Conservation (phyloP, 1,140 invertebrate genomes). For the Zaprionus inermis region DNA sequence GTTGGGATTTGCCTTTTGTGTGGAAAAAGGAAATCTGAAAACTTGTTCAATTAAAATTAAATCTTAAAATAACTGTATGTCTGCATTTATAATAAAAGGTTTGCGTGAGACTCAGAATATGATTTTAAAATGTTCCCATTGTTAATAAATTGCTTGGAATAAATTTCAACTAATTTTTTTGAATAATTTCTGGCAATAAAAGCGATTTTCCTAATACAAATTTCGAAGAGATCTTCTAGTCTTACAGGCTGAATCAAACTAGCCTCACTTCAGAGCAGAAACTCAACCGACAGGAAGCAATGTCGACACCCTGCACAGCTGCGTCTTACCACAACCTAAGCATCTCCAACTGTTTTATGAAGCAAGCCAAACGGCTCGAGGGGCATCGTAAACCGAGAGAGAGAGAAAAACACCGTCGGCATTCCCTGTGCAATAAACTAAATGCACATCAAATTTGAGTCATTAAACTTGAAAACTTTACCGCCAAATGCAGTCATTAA, state of each 20-base stretch:
- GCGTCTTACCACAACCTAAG: not conserved
- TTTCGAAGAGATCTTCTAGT: not conserved
- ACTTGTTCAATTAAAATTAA: conserved; percentile 44
- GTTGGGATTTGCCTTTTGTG: conserved; percentile 8
- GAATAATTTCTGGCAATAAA: not conserved
- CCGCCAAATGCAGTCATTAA: conserved; percentile 76
- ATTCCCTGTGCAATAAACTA: conserved; percentile 37
- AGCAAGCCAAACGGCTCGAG: conserved; percentile 1
- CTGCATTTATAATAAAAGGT: not conserved
- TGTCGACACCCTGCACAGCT: not conserved
- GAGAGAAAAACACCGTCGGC: conserved; percentile 4
- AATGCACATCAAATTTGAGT: conserved; percentile 76
- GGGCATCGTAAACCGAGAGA: not conserved
- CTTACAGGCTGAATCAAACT: not conserved
- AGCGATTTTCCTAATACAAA: not conserved
- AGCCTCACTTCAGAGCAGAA: not conserved
- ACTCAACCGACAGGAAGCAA: not conserved
- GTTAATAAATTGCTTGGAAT: not conserved
- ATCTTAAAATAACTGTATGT: conserved; percentile 8
- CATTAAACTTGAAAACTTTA: conserved; percentile 77
- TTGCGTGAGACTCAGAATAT: not conserved
- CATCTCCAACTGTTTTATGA: conserved; percentile 3
- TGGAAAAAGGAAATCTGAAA: conserved; percentile 2
- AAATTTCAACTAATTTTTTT: not conserved
- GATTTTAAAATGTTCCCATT: not conserved